Conservation (phyloP, 2,113 vertebrate genomes). For the Tragulus kanchil region DNA sequence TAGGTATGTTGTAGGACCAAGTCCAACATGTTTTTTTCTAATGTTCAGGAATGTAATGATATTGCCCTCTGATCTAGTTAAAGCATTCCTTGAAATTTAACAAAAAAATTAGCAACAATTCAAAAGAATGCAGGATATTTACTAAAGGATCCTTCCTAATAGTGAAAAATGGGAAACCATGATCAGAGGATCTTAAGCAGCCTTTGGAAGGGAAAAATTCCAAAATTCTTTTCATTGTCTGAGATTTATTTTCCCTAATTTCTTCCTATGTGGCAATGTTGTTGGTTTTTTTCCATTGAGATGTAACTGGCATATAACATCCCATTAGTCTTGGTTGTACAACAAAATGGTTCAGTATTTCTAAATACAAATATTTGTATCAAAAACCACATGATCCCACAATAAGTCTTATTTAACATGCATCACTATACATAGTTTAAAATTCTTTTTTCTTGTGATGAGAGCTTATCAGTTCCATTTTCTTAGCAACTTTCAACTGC, state of each 20-base stretch:
- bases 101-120: background rate
- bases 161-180: conserved; percentile 3
- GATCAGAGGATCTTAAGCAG: background rate
- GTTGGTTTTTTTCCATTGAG: background rate
- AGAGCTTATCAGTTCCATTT: background rate
- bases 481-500: background rate
- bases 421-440: background rate
- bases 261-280: background rate
- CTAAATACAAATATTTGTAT: background rate
- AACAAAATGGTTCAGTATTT: background rate
- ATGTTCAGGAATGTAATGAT: conserved; percentile 7
- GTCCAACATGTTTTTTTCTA: background rate
- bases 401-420: conserved; percentile 14
- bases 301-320: background rate
- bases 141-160: background rate
- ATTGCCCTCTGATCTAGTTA: background rate
- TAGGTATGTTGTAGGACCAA: background rate
- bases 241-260: background rate
- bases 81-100: conserved; percentile 48
- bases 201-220: conserved; percentile 9
- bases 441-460: background rate
- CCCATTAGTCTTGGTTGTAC: background rate
- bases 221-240: conserved; percentile 11
- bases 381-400: background rate
- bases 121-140: conserved; percentile 26